phyloP scores from a whole-genome alignment of 2,797 vertebrate genomes.

The Xenopus petersii region DNA sequence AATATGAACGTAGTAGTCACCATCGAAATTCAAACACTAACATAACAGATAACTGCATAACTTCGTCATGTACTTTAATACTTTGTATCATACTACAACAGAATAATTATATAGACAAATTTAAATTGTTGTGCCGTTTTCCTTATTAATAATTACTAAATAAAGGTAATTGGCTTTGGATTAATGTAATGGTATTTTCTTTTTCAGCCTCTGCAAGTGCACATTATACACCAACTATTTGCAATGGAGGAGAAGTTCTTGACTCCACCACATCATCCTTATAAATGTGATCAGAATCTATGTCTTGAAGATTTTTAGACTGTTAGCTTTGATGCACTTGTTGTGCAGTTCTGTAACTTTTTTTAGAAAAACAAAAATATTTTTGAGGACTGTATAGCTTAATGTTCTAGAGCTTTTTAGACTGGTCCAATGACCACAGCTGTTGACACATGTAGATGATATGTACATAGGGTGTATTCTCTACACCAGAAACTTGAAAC shows the following conservation, averaged over 20 bases:
- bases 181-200: slow-evolving; percentile 35
- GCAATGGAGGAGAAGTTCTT: slow-evolving; percentile 95
- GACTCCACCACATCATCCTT: slow-evolving; percentile 98
- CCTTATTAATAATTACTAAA: too few relatives aligned
- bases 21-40: too few relatives aligned
- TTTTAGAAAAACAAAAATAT: slow-evolving; percentile 89
- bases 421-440: slow-evolving; percentile 83
- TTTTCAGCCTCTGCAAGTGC: slow-evolving; percentile 85
- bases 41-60: too few relatives aligned
- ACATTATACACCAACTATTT: slow-evolving; percentile 85
- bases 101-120: too few relatives aligned
- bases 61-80: too few relatives aligned
- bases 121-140: too few relatives aligned
- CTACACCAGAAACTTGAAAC: slow-evolving; percentile 39
- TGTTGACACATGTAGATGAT: slow-evolving; percentile 82
- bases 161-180: too few relatives aligned
- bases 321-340: slow-evolving; percentile 82
- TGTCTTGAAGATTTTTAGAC: slow-evolving; percentile 74
- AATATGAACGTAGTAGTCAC: too few relatives aligned
- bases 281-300: slow-evolving; percentile 80
- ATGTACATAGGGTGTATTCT: slow-evolving; percentile 80
- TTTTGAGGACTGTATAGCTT: slow-evolving; percentile 98
- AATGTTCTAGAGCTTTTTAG: slow-evolving; percentile 94
- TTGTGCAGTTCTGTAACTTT: slow-evolving; percentile 69
- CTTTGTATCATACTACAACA: too few relatives aligned